A percentile compares a stretch with the other conserved stretches of the same genome.
phyloP scores from a whole-genome alignment of 2,888 invertebrate species.

The Vannuccia rotundouncinata region DNA sequence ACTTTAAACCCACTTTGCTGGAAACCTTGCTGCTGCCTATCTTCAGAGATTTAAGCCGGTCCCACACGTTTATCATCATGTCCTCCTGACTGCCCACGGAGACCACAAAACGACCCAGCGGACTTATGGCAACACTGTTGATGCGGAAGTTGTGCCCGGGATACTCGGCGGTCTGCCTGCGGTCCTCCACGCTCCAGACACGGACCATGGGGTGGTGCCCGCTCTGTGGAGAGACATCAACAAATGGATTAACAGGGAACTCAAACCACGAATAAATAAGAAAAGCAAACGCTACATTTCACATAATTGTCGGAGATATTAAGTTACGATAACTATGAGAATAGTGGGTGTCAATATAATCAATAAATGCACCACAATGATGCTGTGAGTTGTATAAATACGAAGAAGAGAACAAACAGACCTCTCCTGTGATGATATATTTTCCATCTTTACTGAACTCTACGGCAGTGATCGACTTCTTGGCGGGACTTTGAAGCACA shows the following conservation, averaged over 20 bases:
- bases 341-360: too few species aligned
- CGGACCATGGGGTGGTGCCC: conserved; percentile 85
- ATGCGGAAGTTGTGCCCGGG: conserved; percentile 89
- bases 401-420: too few species aligned
- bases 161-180: conserved; percentile 73
- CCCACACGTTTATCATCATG: conserved; percentile 98
- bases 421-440: conserved; percentile 83
- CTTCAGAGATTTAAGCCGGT: conserved; percentile 86
- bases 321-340: too few species aligned
- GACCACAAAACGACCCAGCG: conserved; percentile 65
- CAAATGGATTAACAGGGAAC: too few species aligned
- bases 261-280: too few species aligned
- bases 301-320: too few species aligned
- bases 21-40: conserved; percentile 88
- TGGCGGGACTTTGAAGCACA: conserved; percentile 77
- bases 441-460: conserved; percentile 84
- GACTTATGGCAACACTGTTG: conserved; percentile 69
- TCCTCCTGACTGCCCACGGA: conserved; percentile 95
- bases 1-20: conserved; percentile 51
- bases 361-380: too few species aligned
- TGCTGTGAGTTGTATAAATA: too few species aligned
- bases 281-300: too few species aligned
- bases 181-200: conserved; percentile 74
- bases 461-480: conserved; percentile 83
- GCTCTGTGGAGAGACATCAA: conserved; percentile 63